Conservation (phyloP, 2,888 invertebrate genomes). For the Iphiclides podalirius region DNA sequence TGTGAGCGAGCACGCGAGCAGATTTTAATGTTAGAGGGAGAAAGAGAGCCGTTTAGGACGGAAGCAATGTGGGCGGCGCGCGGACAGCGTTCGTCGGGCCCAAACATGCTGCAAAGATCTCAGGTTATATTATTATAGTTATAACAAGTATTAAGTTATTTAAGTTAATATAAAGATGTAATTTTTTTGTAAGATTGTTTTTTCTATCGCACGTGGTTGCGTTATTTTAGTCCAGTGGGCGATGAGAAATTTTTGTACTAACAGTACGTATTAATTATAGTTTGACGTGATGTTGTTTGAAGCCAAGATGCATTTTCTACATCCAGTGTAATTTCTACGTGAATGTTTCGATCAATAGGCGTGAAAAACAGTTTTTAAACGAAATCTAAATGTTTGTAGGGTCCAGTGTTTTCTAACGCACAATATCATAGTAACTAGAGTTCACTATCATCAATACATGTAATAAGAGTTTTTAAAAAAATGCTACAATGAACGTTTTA, state of each 20-base stretch:
- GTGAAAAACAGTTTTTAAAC: slow-evolving; percentile 67
- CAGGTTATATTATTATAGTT: slow-evolving; percentile 78
- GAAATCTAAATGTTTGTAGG: slow-evolving; percentile 79
- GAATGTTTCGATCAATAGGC: slow-evolving; percentile 72
- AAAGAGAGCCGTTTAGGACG: slow-evolving; percentile 47
- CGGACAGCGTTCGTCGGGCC: slow-evolving; percentile 33
- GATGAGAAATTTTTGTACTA: slow-evolving; percentile 51
- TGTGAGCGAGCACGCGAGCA: slow-evolving; percentile 65
- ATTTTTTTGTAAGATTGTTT: slow-evolving; percentile 75
- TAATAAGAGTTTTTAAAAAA: slow-evolving; percentile 32
- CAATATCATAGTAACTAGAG: slow-evolving; percentile 76
- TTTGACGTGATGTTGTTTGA: slow-evolving; percentile 53
- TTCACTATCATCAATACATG: slow-evolving; percentile 63
- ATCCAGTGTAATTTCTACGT: slow-evolving; percentile 73
- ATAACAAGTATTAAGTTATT: slow-evolving; percentile 80
- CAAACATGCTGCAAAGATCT: slow-evolving; percentile 71
- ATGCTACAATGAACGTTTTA: slow-evolving; percentile 62
- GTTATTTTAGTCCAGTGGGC: slow-evolving; percentile 56
- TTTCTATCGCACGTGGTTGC: slow-evolving; percentile 59
- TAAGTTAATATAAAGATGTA: slow-evolving; percentile 78
- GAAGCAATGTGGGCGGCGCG: slow-evolving; percentile 47
- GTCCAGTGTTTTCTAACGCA: slow-evolving; percentile 78
- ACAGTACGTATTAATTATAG: slow-evolving; percentile 42
- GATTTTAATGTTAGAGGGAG: slow-evolving; percentile 55
- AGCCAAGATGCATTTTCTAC: slow-evolving; percentile 66